Conservation (phyloP, 2,113 vertebrate species). For the Colaptes auratus region DNA sequence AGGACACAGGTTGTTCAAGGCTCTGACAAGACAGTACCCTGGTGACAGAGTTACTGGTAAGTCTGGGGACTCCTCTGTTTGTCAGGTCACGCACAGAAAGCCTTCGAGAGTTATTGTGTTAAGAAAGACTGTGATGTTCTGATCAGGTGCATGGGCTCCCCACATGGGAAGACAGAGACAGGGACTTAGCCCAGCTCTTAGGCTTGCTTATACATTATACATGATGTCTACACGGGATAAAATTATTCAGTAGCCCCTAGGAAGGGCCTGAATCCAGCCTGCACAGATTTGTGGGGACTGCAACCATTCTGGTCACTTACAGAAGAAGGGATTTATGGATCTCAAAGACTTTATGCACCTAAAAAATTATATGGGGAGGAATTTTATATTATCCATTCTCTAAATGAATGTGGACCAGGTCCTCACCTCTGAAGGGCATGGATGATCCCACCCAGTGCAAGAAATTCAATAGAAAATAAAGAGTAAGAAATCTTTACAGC, state of each 20-base stretch:
- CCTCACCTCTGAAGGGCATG: background rate
- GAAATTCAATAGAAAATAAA: background rate
- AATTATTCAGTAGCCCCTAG: background rate
- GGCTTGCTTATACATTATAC: constrained; percentile 5
- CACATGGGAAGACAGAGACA: background rate
- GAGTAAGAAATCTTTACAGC: background rate
- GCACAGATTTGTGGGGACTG: background rate
- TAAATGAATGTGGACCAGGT: rapidly evolving
- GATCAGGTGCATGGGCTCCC: constrained; percentile 4
- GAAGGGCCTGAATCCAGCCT: background rate
- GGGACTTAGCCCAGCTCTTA: background rate
- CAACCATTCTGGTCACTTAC: background rate
- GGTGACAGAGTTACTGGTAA: background rate
- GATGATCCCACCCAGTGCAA: background rate
- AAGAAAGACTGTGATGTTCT: background rate
- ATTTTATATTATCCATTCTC: background rate
- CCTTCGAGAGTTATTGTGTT: background rate
- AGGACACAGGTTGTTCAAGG: constrained; percentile 18
- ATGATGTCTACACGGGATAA: background rate
- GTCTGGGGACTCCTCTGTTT: constrained; percentile 7
- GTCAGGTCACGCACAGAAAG: background rate
- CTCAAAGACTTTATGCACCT: background rate
- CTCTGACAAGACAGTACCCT: background rate
- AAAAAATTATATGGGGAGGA: rapidly evolving
- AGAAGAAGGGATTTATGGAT: background rate